Evolutionary conservation across 2,888 invertebrate genomes (phyloP).

Genomic region (Xiphydria camelus): DNA sequence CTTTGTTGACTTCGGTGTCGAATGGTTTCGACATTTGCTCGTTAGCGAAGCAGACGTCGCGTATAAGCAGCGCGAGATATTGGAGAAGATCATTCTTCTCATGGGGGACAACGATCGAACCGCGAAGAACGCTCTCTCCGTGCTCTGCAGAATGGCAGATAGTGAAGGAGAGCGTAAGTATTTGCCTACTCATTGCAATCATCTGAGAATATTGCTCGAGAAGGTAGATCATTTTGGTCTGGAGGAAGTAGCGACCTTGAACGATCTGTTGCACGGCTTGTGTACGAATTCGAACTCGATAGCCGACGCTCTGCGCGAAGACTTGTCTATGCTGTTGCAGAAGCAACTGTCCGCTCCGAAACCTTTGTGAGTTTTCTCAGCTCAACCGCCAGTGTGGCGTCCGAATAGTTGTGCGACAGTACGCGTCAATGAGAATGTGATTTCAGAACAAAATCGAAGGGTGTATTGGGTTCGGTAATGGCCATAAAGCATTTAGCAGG

Average conservation of each 20-base stretch:
- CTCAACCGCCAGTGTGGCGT: background rate
- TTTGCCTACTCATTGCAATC: slow-evolving; percentile 64
- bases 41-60: slow-evolving; percentile 36
- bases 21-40: slow-evolving; percentile 50
- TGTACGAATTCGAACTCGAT: slow-evolving; percentile 57
- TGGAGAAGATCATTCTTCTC: slow-evolving; percentile 44
- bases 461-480: slow-evolving; percentile 76
- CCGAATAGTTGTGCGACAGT: background rate
- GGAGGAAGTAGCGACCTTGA: slow-evolving; percentile 74
- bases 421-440: too few relatives aligned
- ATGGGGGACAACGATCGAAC: slow-evolving; percentile 49
- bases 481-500: slow-evolving; percentile 73
- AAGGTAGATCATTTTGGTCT: slow-evolving; percentile 75
- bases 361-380: slow-evolving; percentile 55
- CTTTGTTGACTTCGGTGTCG: slow-evolving; percentile 43
- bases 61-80: slow-evolving; percentile 48
- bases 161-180: slow-evolving; percentile 38
- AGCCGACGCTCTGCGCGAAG: slow-evolving; percentile 69
- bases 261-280: slow-evolving; percentile 77
- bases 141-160: slow-evolving; percentile 43
- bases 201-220: slow-evolving; percentile 72
- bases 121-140: slow-evolving; percentile 42
- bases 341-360: slow-evolving; percentile 77
- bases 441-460: slow-evolving; percentile 67
- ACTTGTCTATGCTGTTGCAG: slow-evolving; percentile 81